These are phyloP conservation scores for Falco peregrinus DNA, from an alignment of 2,797 vertebrate species.

Conservation along the genomic window DNA sequence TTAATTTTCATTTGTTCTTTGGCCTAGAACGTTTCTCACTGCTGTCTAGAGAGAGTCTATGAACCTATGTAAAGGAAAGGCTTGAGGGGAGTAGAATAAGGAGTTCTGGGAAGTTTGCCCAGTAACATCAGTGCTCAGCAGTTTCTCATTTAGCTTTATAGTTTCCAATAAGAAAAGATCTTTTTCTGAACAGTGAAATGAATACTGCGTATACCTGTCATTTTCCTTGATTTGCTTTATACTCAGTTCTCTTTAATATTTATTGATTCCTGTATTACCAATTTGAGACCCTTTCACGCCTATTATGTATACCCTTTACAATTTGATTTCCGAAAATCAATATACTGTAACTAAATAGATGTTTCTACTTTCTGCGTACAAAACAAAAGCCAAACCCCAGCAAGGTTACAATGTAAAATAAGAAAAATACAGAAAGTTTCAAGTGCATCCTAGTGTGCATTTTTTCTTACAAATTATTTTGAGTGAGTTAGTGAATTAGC, in stretches of 20 bases:
- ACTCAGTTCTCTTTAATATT: conserved; percentile 38
- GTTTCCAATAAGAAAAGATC: conserved; percentile 34
- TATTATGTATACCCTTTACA: not conserved
- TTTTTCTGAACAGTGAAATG: conserved; percentile 39
- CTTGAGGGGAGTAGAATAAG: not conserved
- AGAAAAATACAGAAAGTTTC: not conserved
- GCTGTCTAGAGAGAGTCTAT: not conserved
- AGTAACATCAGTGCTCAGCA: conserved; percentile 12
- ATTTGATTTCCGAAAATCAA: conserved; percentile 59
- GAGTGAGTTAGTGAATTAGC: not conserved
- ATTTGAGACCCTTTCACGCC: conserved; percentile 27
- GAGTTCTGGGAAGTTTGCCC: conserved; percentile 44
- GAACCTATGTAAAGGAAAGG: not conserved
- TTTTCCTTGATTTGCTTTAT: conserved; percentile 45
- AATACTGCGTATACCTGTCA: conserved; percentile 49
- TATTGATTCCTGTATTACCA: conserved; percentile 55
- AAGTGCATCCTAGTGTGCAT: not conserved
- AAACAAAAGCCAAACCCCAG: conserved; percentile 27
- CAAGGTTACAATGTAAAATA: not conserved
- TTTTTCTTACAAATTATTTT: not conserved
- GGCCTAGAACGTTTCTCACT: not conserved
- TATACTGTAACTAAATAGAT: conserved; percentile 58
- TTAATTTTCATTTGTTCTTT: not conserved
- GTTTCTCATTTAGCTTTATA: conserved; percentile 36
- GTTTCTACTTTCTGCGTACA: conserved; percentile 39